Conservation (phyloP, 2,113 vertebrate genomes). For the Hirundichthys speculiger region DNA sequence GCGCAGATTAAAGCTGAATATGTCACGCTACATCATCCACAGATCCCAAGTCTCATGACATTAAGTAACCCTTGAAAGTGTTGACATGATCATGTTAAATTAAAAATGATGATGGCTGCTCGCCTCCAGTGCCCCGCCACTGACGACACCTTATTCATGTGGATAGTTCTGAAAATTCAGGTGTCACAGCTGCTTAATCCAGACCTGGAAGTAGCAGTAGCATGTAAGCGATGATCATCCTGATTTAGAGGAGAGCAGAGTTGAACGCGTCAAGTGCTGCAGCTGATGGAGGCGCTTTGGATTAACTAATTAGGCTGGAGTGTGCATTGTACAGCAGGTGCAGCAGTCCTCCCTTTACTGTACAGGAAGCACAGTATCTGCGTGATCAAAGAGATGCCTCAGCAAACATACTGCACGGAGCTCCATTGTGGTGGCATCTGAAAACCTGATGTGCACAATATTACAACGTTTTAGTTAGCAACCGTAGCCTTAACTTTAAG, state of each 20-base stretch:
- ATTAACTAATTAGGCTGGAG: conserved; percentile 67
- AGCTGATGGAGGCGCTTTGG: conserved; percentile 62
- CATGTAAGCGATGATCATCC: conserved; percentile 36
- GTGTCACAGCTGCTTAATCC: conserved; percentile 67
- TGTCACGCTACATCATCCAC: conserved; percentile 69
- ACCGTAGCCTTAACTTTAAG: conserved; percentile 74
- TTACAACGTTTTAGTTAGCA: conserved; percentile 64
- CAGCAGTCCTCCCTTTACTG: conserved; percentile 56
- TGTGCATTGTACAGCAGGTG: conserved; percentile 68
- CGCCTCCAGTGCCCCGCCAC: conserved; percentile 47
- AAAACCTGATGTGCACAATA: conserved; percentile 61
- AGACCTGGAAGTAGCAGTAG: conserved; percentile 17
- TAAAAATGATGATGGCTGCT: conserved; percentile 63
- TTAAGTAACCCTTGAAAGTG: conserved; percentile 75
- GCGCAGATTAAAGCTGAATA: conserved; percentile 78
- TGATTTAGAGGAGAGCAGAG: conserved; percentile 33
- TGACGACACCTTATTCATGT: conserved; percentile 43
- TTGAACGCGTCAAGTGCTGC: conserved; percentile 43
- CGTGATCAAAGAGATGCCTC: conserved; percentile 67
- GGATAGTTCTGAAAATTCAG: conserved; percentile 53
- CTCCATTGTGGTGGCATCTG: background rate
- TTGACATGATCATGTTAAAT: conserved; percentile 74
- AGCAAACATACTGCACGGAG: conserved; percentile 58
- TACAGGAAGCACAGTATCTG: conserved; percentile 54
- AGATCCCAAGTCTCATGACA: conserved; percentile 73